Evolutionary conservation across 2,888 invertebrate species (phyloP).

Genomic region (Cepaea hortensis): DNA sequence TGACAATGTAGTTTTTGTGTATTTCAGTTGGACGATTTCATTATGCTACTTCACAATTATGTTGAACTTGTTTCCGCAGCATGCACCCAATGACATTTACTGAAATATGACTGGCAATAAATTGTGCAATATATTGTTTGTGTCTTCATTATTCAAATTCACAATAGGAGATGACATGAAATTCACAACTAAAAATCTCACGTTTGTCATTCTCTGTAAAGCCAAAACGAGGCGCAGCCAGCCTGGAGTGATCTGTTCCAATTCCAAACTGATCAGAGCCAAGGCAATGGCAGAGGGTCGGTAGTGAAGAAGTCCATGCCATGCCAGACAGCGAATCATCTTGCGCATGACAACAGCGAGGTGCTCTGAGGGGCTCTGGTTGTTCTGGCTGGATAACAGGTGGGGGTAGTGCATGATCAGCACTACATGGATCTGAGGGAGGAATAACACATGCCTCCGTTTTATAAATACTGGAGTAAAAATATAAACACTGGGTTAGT

Average conservation of each 20-base stretch:
- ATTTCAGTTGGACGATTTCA: too few relatives aligned
- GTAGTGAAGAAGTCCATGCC: slow-evolving; percentile 82
- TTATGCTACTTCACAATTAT: too few relatives aligned
- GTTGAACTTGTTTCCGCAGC: too few relatives aligned
- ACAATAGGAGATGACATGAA: neutral
- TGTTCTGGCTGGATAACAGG: slow-evolving; percentile 67
- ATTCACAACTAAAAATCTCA: slow-evolving; percentile 51
- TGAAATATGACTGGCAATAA: too few relatives aligned
- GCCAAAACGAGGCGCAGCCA: slow-evolving; percentile 71
- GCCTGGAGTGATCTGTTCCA: slow-evolving; percentile 69
- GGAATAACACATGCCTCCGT: neutral
- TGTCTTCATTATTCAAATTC: too few relatives aligned
- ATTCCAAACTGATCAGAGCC: slow-evolving; percentile 84
- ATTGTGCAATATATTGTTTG: too few relatives aligned
- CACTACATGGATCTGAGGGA: slow-evolving; percentile 69
- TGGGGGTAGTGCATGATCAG: slow-evolving; percentile 72
- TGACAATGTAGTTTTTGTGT: too few relatives aligned
- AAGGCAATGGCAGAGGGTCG: slow-evolving; percentile 87
- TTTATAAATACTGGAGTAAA: too few relatives aligned
- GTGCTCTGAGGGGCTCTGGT: slow-evolving; percentile 73
- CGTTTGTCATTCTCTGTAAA: slow-evolving; percentile 70
- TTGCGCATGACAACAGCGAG: slow-evolving; percentile 70
- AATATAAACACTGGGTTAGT: too few relatives aligned
- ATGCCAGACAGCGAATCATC: slow-evolving; percentile 78
- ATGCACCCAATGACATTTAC: too few relatives aligned